A percentile compares a stretch with the other conserved stretches of the same genome.
These are phyloP conservation scores for Pseudomyrmex dendroicus DNA, from an alignment of 1,140 invertebrate genomes.

Conservation along the genomic window DNA sequence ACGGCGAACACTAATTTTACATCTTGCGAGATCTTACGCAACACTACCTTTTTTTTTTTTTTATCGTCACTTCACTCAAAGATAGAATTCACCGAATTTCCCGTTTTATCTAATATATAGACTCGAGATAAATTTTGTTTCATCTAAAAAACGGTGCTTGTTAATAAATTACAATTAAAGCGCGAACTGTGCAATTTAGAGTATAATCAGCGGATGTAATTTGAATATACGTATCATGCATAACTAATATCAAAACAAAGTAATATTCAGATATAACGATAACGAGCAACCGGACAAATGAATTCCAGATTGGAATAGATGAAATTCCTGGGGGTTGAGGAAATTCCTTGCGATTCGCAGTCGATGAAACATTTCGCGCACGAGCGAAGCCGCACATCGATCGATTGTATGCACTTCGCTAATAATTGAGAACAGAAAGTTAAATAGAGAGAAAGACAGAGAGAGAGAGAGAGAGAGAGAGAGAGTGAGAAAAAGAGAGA, in stretches of 20 bases:
- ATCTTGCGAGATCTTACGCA: not conserved
- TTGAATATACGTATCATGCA: not conserved
- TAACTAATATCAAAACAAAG: conserved; percentile 7
- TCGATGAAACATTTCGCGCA: not conserved
- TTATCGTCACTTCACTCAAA: not conserved
- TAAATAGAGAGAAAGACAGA: conserved; percentile 27
- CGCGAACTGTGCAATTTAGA: not conserved
- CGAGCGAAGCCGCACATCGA: not conserved
- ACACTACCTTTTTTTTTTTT: not conserved
- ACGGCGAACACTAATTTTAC: conserved; percentile 19
- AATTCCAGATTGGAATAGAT: not conserved
- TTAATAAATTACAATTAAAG: not conserved
- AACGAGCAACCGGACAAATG: not conserved
- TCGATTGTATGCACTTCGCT: conserved; percentile 1
- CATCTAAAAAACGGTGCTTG: not conserved
- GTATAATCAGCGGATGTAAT: not conserved
- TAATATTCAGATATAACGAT: not conserved
- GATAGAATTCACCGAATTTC: not conserved
- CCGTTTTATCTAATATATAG: not conserved
- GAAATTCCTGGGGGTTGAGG: not conserved
- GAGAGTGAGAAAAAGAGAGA: not conserved
- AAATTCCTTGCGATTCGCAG: conserved; percentile 3
- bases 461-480: no score
- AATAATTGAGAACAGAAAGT: conserved; percentile 47
- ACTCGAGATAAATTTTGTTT: not conserved